Base-by-base conservation (phyloP, 2,888 invertebrate genomes). In the Polia nebulosa region DNA sequence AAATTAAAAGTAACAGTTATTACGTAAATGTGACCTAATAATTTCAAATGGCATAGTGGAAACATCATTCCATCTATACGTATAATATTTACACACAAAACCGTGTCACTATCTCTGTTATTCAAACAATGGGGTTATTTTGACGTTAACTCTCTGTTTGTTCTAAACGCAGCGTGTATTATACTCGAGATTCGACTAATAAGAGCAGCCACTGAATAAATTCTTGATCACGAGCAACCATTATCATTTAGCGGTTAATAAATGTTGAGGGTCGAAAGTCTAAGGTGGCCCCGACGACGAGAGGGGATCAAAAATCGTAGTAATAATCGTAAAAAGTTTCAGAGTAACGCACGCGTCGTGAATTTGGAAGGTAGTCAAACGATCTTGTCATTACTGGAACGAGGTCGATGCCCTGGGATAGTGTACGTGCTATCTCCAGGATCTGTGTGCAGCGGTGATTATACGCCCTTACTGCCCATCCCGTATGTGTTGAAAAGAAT, bases 291-390 rank as follows among this genome's bases (percentile, higher is more conserved):
- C 87, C 86, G 85, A 81, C 85, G 85, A 86, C 88, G 88, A 86
- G 88, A 88, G 88, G 88, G 93, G 91, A 92, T 92, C 93, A 93
- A 92, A 93, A 93, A 92, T 91, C 92, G 90, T 90, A 89, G 92
- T 88, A 91, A 93, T 94, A 94, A 93, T 91, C 94, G 92, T 94
- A 94, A 94, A 93, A 94, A 93, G 92, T 94, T 93, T 90, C 85
- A 85, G 90, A 91, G 91, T 92, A 89, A 92, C 90, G 91, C 88
- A 92, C 94, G 93, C 91, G 90, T 83, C 81, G 86, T 88, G 93
- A 94, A 93, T 94, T 92, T 87, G 86, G 88, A 90, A 93, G 89
- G 89, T 87, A 88, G 88, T 88, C 86, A 87, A 91, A 90, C 89
- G 90, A 89, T 91, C 87, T 83, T 81, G 89, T 89, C 90, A 88